These are phyloP conservation scores for Ahaetulla prasina DNA, from an alignment of 2,113 vertebrate genomes.

Conservation along the genomic window DNA sequence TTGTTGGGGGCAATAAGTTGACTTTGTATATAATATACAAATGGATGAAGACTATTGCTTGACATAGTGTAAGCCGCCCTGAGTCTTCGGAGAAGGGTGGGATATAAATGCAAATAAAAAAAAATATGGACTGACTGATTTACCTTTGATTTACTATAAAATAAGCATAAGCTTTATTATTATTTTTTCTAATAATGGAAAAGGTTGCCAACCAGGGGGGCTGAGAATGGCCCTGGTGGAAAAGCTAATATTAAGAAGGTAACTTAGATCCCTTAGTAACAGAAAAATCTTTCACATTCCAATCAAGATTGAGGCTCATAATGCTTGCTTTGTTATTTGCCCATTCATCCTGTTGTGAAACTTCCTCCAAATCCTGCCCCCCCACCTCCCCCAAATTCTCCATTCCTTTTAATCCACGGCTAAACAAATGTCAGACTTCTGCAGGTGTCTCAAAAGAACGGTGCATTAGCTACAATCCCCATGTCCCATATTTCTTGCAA, in stretches of 20 bases:
- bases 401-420: background rate
- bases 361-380: background rate
- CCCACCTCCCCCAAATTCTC: background rate
- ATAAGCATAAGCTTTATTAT: background rate
- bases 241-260: background rate
- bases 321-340: background rate
- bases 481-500: constrained; percentile 15
- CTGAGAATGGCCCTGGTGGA: background rate
- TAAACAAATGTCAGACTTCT: background rate
- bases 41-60: no score
- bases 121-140: background rate
- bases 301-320: background rate
- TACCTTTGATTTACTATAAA: background rate
- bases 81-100: no score
- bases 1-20: no score
- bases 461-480: constrained; percentile 13
- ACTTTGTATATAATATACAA: no score
- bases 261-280: background rate
- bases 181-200: background rate
- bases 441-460: background rate
- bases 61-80: no score
- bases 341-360: background rate
- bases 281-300: background rate
- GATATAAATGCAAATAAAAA: no score
- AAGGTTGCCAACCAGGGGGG: background rate